Conservation (phyloP, 1,140 invertebrate genomes). For the Episyrphus balteatus region DNA sequence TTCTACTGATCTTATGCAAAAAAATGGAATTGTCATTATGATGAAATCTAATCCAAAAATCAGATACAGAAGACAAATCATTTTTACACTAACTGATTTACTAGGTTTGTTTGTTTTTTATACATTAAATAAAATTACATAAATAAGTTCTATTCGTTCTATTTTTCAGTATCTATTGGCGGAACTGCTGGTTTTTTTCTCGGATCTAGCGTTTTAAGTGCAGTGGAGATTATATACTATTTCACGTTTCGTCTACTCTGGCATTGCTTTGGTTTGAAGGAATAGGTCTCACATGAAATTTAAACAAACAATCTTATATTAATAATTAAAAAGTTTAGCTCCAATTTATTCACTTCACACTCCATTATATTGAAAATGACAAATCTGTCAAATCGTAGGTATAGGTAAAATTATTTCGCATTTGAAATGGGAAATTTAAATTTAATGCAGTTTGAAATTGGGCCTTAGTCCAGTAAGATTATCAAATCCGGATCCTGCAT, state of each 20-base stretch:
- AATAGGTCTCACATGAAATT: no score
- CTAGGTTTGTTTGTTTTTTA: conserved; percentile 15
- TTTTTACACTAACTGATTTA: conserved; percentile 33
- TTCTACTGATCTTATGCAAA: conserved; percentile 17
- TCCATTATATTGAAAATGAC: no score
- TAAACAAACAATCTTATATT: no score
- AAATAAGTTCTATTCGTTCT: background rate
- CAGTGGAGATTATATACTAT: conserved; percentile 56
- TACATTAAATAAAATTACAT: background rate
- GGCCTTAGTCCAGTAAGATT: no score
- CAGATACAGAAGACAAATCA: conserved; percentile 24
- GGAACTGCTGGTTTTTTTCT: conserved; percentile 58
- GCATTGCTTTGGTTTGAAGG: conserved; percentile 19
- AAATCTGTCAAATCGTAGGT: no score
- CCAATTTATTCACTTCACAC: no score
- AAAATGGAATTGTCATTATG: conserved; percentile 17
- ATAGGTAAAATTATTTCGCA: no score
- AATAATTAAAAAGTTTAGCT: no score
- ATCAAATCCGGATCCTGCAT: no score
- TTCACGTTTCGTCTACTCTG: conserved; percentile 47
- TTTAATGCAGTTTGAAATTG: no score
- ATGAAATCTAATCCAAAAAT: conserved; percentile 22
- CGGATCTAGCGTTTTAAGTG: conserved; percentile 55
- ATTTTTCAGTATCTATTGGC: conserved; percentile 51
- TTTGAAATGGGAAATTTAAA: no score